Conservation (phyloP, 2,797 vertebrate species). For the Pogoniulus pusillus region DNA sequence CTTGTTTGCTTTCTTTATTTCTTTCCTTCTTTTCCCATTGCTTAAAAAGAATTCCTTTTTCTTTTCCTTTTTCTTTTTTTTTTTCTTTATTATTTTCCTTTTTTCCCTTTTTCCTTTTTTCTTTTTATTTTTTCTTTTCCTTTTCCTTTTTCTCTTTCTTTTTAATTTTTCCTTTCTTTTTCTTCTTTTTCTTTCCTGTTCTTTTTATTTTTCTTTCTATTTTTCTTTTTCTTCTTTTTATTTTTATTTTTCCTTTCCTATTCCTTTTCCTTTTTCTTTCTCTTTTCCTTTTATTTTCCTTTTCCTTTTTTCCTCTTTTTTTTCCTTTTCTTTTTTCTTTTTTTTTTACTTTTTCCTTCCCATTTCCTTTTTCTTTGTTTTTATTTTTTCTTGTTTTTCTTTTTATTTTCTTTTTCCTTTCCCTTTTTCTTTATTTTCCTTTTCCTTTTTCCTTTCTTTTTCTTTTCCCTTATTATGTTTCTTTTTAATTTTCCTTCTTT, state of each 20-base stretch:
- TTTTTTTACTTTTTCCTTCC: background rate
- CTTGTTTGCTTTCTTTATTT: accelerated
- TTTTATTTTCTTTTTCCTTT: background rate
- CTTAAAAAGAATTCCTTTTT: too few relatives aligned
- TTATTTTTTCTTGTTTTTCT: background rate
- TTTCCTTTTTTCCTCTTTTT: background rate
- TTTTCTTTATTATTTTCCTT: background rate
- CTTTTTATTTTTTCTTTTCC: too few relatives aligned
- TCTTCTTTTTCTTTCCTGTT: too few relatives aligned
- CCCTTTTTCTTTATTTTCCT: too few relatives aligned
- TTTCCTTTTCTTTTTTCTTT: background rate
- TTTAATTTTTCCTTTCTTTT: too few relatives aligned
- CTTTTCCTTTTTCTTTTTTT: background rate
- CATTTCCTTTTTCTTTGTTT: accelerated
- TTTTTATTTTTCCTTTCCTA: background rate
- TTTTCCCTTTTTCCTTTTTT: too few relatives aligned
- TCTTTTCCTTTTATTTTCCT: too few relatives aligned
- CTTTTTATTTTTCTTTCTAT: too few relatives aligned
- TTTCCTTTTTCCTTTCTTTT: background rate
- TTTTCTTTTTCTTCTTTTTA: too few relatives aligned
- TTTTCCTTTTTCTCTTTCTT: too few relatives aligned
- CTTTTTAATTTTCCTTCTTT: too few relatives aligned
- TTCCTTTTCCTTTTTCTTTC: too few relatives aligned
- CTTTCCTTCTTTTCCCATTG: background rate
- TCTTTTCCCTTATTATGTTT: background rate